Conservation (phyloP, 2,797 vertebrate genomes). For the Propithecus perrieri region DNA sequence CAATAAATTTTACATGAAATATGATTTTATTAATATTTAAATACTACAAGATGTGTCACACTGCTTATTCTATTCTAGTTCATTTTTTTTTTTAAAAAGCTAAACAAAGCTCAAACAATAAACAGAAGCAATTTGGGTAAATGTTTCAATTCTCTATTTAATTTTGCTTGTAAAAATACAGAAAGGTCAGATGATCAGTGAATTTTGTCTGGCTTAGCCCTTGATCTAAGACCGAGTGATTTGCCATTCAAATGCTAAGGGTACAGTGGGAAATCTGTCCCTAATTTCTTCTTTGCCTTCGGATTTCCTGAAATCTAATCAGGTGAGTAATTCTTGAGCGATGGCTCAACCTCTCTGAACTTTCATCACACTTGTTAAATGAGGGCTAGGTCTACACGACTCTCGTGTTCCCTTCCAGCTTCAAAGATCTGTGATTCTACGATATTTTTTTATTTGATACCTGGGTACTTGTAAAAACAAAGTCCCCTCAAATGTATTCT, state of each 20-base stretch:
- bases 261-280: not conserved
- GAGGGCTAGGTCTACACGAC: not conserved
- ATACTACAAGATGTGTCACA: not conserved
- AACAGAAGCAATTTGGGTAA: slow-evolving; percentile 18
- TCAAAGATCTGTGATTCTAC: not conserved
- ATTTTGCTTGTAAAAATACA: slow-evolving; percentile 42
- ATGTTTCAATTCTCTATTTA: slow-evolving; percentile 35
- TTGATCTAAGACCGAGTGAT: slow-evolving; percentile 32
- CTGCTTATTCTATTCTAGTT: not conserved
- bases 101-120: slow-evolving; percentile 26
- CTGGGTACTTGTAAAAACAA: slow-evolving; percentile 15
- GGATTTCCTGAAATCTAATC: slow-evolving; percentile 54
- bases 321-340: not conserved
- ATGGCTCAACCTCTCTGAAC: not conserved
- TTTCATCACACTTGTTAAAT: not conserved
- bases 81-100: not conserved
- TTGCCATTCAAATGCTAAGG: slow-evolving; percentile 3
- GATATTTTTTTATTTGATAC: not conserved
- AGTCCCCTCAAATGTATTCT: slow-evolving; percentile 1
- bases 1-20: not conserved
- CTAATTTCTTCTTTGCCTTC: slow-evolving; percentile 12
- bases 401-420: not conserved
- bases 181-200: not conserved
- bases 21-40: slow-evolving; percentile 38
- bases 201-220: not conserved